Base-by-base conservation (phyloP, 1,140 invertebrate species). In the Drosophila albomicans region DNA sequence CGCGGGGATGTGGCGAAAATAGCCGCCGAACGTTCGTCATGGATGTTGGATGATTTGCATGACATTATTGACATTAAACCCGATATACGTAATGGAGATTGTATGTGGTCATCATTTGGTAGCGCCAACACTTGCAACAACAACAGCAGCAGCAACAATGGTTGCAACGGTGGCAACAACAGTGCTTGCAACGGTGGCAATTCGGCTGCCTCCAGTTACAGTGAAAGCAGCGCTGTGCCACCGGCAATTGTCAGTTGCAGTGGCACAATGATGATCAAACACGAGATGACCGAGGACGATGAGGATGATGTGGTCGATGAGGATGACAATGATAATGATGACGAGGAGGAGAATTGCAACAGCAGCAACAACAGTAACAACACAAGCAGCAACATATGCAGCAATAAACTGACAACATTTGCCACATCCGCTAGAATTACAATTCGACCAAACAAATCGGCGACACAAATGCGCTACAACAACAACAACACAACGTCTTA, bases 191-290 rank as follows among this genome's bases (percentile, higher is more conserved):
- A 13, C 16, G 35, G 35, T 28, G 64, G 3, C 13, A 45, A 64
- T 15, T 78, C 75, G 5, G 86, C 85, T 2, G 85, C 85, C 2
- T 89, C 85, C 10, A 89, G 86, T 20, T 89, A 85, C 49, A 81
- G 75, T 16, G 85, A 89, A 28, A 67, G 71, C 45, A 74, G 46
- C 16, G 81, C 86, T 6, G 67, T 89, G 7, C 45, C 85, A 3
- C 49, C 82, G 5, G 46, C 81, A 2, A 54, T 69, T n/a, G 79
- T 82, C 3, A 73, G 64, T 1, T 73, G 78, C 25, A 20, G 28
- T 35, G 28, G 20, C 8, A 25, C 75, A 10, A 20, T 81, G 48
- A 1, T 25, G 2, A 69, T 82, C 2, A 87, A 87, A 32, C 32
- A 41, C 5, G 82, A 87, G 3, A 66, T 64, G 0, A 5, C 45